Evolutionary conservation across 2,888 invertebrate species (phyloP), one percentile per base, ranked within the genome.

Genomic region (Glyphotaelius pellucidus): DNA sequence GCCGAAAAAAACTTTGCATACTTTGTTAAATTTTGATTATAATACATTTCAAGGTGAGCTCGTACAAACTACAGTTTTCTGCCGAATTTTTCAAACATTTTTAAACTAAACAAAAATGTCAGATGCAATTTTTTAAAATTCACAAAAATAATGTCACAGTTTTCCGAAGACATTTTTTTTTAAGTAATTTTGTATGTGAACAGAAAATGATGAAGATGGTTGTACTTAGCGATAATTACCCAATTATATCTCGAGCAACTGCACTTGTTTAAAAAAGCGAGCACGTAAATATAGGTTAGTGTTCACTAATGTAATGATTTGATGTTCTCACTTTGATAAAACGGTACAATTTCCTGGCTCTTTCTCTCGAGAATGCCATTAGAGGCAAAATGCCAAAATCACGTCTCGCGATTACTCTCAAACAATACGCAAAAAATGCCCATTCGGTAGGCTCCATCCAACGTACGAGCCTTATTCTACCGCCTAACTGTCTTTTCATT

Each of bases 351-450:
- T 88, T 88, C 88, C 81, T 89, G 87, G 30, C 31, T 80, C 79
- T 89, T 91, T 91, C 88, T 89, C 87, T 67, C 80, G 81, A 91
- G 88, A 91, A 89, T 81, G 52, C 88, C 52, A 91, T 90, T 90
- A 90, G 90, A 90, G 90, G 90, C 90, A 85, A 35, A 79, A 83
- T 85, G 90, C 90, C 85, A 90, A 84, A 81, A 90, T 42, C 30
- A 30, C 38, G 52, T 47, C 67, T 52, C 87, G 32, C 80, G 42
- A 31, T 31, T 52, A 79, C 52, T 88, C 19, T 19, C 88, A 67
- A 38, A 88, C 67, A 88, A 52, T 67, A 32, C 52, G 30, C 88
- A 88, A 86, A 88, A 88, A 86, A 88, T 88, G 81, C 81, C 32
- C 81, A 81, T 81, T 81, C 81, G 11, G 31, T 32, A 32, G 31